These are phyloP conservation scores for Emys orbicularis DNA, from an alignment of 2,797 vertebrate species.

Conservation along the genomic window DNA sequence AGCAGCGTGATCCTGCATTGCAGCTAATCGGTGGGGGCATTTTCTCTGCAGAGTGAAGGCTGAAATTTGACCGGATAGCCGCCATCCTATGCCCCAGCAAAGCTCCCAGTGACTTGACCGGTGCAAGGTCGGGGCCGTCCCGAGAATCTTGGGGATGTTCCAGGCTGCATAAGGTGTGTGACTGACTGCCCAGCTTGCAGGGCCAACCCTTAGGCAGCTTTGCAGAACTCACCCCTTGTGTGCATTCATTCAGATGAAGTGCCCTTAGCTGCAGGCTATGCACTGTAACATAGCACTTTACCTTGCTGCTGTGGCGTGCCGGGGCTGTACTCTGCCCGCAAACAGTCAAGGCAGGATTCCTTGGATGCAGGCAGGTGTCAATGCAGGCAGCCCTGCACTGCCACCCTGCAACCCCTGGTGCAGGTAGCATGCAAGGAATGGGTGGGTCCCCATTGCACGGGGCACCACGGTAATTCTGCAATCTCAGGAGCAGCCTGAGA, in stretches of 20 bases:
- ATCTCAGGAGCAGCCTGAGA: not conserved
- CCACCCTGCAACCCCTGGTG: too few species aligned
- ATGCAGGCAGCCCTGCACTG: not conserved
- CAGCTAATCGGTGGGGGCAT: not conserved
- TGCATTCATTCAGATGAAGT: not conserved
- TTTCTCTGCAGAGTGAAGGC: too few species aligned
- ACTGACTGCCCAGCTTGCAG: not conserved
- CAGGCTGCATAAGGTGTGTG: not conserved
- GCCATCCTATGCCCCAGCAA: not conserved
- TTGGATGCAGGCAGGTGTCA: not conserved
- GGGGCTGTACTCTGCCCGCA: too few species aligned
- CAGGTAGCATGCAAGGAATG: not conserved
- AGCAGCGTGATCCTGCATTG: conserved; percentile 37
- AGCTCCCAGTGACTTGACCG: not conserved
- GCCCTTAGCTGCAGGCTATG: too few species aligned
- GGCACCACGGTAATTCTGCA: not conserved
- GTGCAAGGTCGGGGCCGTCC: not conserved
- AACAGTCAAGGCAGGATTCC: too few species aligned
- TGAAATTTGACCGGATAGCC: not conserved
- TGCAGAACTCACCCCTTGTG: not conserved
- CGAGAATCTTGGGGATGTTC: not conserved
- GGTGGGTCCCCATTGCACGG: not conserved
- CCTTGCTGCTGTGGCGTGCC: too few species aligned
- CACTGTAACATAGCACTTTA: too few species aligned
- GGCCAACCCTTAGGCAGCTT: not conserved